These are phyloP conservation scores for Notolepis coatsorum DNA, from an alignment of 2,797 vertebrate genomes.

Conservation along the genomic window DNA sequence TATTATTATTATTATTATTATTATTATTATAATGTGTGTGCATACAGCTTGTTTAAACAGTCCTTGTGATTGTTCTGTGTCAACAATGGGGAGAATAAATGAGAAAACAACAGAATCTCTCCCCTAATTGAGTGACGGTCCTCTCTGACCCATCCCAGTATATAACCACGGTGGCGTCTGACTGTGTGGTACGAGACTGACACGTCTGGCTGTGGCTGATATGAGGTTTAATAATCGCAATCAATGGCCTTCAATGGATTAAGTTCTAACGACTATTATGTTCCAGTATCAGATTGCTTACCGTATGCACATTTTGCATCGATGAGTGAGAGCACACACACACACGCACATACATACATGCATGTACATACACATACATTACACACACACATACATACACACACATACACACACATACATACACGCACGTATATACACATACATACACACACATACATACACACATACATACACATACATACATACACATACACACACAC, in stretches of 20 bases:
- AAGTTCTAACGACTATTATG: constrained; percentile 20
- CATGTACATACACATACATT: constrained; percentile 2
- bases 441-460: not conserved
- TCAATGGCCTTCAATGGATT: constrained; percentile 40
- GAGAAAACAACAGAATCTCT: too few relatives aligned
- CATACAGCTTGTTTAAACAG: too few relatives aligned
- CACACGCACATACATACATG: constrained; percentile 35
- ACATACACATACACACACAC: not conserved
- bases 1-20: too few relatives aligned
- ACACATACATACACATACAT: not conserved
- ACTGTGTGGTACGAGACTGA: constrained; percentile 27
- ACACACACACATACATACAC: not conserved
- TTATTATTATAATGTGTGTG: too few relatives aligned
- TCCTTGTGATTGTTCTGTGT: too few relatives aligned
- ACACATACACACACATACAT: not conserved
- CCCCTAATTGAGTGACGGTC: too few relatives aligned
- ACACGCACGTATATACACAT: not conserved
- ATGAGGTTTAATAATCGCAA: constrained; percentile 35
- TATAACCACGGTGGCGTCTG: too few relatives aligned
- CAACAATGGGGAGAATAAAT: too few relatives aligned
- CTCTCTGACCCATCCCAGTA: too few relatives aligned
- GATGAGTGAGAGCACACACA: too few relatives aligned
- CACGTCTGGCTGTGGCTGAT: constrained; percentile 13
- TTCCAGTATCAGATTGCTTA: constrained; percentile 38
- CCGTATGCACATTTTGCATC: too few relatives aligned